phyloP scores from a whole-genome alignment of 2,888 invertebrate genomes.

The Drosophila tripunctata region DNA sequence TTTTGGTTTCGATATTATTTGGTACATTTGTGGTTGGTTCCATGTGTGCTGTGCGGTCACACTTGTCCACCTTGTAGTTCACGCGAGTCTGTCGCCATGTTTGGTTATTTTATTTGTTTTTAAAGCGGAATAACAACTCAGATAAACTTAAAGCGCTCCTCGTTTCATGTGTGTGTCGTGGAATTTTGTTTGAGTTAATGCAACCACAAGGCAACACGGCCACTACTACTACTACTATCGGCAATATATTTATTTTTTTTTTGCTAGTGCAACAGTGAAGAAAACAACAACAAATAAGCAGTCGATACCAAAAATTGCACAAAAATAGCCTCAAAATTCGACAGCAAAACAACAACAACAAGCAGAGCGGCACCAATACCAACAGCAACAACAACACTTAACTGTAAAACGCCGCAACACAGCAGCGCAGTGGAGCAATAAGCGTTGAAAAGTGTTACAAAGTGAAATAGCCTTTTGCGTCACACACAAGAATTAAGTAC shows the following conservation, averaged over 20 bases:
- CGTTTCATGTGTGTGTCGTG: conserved; percentile 32
- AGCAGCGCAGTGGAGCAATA: conserved; percentile 40
- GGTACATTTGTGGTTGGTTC: conserved; percentile 16
- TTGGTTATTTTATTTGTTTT: conserved; percentile 67
- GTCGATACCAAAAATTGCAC: conserved; percentile 40
- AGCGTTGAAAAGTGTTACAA: conserved; percentile 53
- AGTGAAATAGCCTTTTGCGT: conserved; percentile 80
- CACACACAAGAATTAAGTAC: conserved; percentile 50
- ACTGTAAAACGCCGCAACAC: conserved; percentile 60
- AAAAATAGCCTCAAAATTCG: conserved; percentile 54
- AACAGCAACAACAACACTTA: conserved; percentile 35
- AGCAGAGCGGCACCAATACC: conserved; percentile 33
- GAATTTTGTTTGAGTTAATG: conserved; percentile 37
- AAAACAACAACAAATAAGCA: conserved; percentile 6
- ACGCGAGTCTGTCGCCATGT: conserved; percentile 62
- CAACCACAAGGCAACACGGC: conserved; percentile 24
- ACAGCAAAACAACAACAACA: conserved; percentile 31
- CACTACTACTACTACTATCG: conserved; percentile 9
- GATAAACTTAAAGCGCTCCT: conserved; percentile 27
- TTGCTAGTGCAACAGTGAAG: conserved; percentile 46
- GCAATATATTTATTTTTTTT: conserved; percentile 31
- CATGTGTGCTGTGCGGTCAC: conserved; percentile 17
- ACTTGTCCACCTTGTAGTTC: conserved; percentile 51
- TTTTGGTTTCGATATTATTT: conserved; percentile 4
- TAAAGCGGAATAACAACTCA: conserved; percentile 46